Base-by-base conservation (phyloP, 1,140 invertebrate species). In the Agrilus planipennis region DNA sequence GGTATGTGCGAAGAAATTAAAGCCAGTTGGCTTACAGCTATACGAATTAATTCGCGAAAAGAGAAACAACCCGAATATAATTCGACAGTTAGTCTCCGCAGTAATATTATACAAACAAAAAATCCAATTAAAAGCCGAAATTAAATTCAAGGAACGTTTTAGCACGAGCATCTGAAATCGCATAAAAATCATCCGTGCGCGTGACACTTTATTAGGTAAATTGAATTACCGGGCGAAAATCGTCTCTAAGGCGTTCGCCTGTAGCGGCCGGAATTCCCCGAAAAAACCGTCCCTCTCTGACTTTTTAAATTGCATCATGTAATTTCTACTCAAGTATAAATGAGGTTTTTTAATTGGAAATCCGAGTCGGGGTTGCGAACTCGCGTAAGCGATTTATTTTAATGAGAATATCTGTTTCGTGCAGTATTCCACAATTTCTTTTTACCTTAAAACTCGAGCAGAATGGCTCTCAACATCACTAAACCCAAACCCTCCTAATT, bases 321-420 rank as follows among this genome's bases (percentile, higher is more conserved):
- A 54, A 57, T 57, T 57, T 57, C 53, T 53, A 43, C 49, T 52
- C 48, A 38, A 53, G 51, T 53, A 55, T 55, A 57, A 57, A 57
- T 57, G 54, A 57, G 54, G 52, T 57, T 57, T 57, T 56, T 57
- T 57, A 57, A 57, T 55, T 57, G 53, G 53, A 57, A 57, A 54
- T 52, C 45, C 44, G 51, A 54, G 46, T 28, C 20, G 41, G 31
- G 36, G 45, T 34, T 23, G 18, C 28, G 12, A 37, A 45, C 35
- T 22, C 18, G 36, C 34, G 39, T 32, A 20, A 25, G 36, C 44
- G 44, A 42, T 46, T 46, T 46, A 46, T 42, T 46, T 46, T 46
- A 42, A 46, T 42, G 44, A 46, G 36, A 28, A 34, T 46, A 42
- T 46, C 40, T 35, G 35, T 42, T 46, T 39, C 29, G 41, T 42